phyloP scores from a whole-genome alignment of 2,888 invertebrate genomes.

The Hypomecis atomaria region DNA sequence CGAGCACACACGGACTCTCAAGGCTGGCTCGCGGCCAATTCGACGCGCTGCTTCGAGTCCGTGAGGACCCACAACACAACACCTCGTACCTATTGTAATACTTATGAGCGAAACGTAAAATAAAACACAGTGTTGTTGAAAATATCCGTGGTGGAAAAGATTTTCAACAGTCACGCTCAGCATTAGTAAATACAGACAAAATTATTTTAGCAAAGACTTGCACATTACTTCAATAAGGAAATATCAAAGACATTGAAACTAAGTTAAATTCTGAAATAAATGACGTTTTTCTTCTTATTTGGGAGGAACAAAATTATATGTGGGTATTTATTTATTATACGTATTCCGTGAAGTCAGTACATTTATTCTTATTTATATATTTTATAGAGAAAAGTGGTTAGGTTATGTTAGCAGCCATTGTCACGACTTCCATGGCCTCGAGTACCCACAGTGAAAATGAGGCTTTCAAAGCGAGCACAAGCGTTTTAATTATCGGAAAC shows the following conservation, averaged over 20 bases:
- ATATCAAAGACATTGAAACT: too few species aligned
- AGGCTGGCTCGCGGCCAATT: constrained; percentile 47
- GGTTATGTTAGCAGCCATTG: background rate
- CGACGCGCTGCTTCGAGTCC: constrained; percentile 28
- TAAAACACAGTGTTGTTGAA: background rate
- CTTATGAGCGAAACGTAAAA: constrained; percentile 6
- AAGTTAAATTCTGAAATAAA: too few species aligned
- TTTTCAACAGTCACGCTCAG: too few species aligned
- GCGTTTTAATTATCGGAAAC: constrained; percentile 54
- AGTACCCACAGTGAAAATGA: constrained; percentile 33
- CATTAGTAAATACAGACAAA: too few species aligned
- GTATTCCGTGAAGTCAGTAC: too few species aligned
- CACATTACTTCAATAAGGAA: too few species aligned
- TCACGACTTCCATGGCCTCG: constrained; percentile 21
- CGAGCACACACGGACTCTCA: constrained; percentile 44
- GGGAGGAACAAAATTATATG: too few species aligned
- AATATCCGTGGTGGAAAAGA: too few species aligned
- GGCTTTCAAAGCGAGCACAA: constrained; percentile 35
- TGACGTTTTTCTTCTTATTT: too few species aligned
- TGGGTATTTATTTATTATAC: too few species aligned
- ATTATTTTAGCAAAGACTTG: too few species aligned
- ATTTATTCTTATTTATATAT: background rate
- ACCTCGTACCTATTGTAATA: background rate
- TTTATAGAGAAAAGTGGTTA: background rate
- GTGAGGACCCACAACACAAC: constrained; percentile 4